Conservation (phyloP, 2,888 invertebrate genomes). For the Podabrus alpinus region DNA sequence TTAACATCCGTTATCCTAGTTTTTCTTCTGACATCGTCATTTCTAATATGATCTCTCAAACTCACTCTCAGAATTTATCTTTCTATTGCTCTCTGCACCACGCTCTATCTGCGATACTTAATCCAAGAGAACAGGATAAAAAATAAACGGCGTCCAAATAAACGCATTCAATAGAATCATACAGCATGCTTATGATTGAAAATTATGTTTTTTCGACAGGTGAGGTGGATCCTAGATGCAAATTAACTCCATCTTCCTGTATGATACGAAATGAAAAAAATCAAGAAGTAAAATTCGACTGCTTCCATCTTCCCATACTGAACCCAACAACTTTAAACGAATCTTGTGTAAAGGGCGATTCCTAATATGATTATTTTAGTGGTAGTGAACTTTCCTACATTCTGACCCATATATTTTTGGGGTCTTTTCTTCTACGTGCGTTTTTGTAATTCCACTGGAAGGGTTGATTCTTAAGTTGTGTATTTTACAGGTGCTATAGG, state of each 20-base stretch:
- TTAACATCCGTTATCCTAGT: too few species aligned
- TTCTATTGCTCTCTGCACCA: too few species aligned
- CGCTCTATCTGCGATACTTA: too few species aligned
- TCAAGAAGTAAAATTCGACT: conserved; percentile 27
- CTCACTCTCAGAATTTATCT: too few species aligned
- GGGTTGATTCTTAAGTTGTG: not conserved
- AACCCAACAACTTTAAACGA: conserved; percentile 46
- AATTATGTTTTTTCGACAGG: not conserved
- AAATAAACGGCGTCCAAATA: too few species aligned
- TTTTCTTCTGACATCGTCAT: too few species aligned
- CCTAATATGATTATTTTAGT: conserved; percentile 61
- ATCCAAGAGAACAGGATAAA: too few species aligned
- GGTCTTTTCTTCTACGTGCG: conserved; percentile 51
- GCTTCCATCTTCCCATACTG: conserved; percentile 50
- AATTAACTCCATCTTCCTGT: not conserved
- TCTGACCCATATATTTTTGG: conserved; percentile 53
- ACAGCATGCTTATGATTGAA: not conserved
- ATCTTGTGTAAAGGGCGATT: conserved; percentile 51
- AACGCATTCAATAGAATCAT: not conserved
- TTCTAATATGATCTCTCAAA: too few species aligned
- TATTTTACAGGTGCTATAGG: conserved; percentile 38
- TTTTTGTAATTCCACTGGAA: not conserved
- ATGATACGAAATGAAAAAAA: not conserved
- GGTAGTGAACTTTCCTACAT: conserved; percentile 58
- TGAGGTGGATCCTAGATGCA: not conserved